Evolutionary conservation across 1,140 invertebrate species (phyloP).

Genomic region (Cotesia chilonis): DNA sequence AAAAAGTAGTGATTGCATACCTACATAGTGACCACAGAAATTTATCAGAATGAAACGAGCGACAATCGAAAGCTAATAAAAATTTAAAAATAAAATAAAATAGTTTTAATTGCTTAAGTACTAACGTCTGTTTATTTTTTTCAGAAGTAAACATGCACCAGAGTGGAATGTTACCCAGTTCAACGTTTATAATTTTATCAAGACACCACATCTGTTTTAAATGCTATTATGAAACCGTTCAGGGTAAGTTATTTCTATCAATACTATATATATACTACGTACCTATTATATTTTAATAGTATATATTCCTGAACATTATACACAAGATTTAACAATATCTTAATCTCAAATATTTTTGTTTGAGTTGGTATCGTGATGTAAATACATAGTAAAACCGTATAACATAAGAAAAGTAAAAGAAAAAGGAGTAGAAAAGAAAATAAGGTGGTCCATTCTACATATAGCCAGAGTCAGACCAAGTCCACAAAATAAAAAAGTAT

Average conservation of each 20-base stretch:
- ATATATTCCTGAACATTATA: background rate
- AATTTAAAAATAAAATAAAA: background rate
- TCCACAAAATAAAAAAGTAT: conserved; percentile 63
- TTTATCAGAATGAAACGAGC: too few relatives aligned
- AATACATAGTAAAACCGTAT: conserved; percentile 7
- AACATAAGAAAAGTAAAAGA: conserved; percentile 14
- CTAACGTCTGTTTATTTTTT: conserved; percentile 5
- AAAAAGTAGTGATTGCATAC: too few relatives aligned
- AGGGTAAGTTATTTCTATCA: conserved; percentile 6
- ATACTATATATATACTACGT: background rate
- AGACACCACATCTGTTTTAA: background rate
- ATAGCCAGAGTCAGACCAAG: conserved; percentile 38
- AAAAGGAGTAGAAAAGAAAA: conserved; percentile 24
- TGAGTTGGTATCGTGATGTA: conserved; percentile 18
- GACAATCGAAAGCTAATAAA: background rate
- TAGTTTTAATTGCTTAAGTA: background rate
- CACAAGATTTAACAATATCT: conserved; percentile 28
- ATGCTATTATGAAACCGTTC: conserved; percentile 12
- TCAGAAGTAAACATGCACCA: background rate
- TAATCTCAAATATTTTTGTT: conserved; percentile 38
- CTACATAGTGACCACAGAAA: too few relatives aligned
- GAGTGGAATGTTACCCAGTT: conserved; percentile 8
- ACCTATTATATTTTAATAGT: background rate
- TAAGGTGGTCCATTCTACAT: conserved; percentile 20
- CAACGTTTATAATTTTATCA: background rate